A percentile compares a stretch with the other conserved stretches of the same genome.
phyloP scores from a whole-genome alignment of 1,140 invertebrate species.

The Drosophila nebulosa region DNA sequence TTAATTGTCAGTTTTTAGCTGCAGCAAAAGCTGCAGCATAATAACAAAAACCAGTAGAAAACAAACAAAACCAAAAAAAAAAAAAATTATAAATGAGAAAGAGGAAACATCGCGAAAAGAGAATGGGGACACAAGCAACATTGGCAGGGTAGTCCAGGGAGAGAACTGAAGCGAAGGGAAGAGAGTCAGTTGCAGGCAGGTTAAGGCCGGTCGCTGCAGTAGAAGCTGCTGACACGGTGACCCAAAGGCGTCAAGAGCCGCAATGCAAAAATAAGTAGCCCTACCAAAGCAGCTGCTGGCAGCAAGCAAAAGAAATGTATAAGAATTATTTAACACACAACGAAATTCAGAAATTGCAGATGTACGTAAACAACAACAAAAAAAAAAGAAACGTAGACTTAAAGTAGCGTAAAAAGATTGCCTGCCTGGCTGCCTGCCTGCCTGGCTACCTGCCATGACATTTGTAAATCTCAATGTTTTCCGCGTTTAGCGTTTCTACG shows the following conservation, averaged over 20 bases:
- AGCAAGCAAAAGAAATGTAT: slow-evolving; percentile 31
- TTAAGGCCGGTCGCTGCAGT: slow-evolving; percentile 27
- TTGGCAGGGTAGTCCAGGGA: slow-evolving; percentile 6
- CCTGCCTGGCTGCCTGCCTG: no score
- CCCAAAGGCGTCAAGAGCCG: slow-evolving; percentile 58
- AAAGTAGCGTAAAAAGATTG: neutral
- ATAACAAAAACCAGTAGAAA: slow-evolving; percentile 37
- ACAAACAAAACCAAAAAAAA: slow-evolving; percentile 10
- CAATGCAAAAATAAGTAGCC: slow-evolving; percentile 19
- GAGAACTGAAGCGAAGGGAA: slow-evolving; percentile 1
- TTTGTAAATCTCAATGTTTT: slow-evolving; percentile 27
- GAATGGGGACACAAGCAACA: slow-evolving; percentile 12
- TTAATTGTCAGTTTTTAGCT: slow-evolving; percentile 47
- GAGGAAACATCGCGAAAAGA: slow-evolving; percentile 7
- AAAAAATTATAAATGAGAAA: neutral
- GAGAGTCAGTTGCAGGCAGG: slow-evolving; percentile 4
- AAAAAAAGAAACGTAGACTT: neutral
- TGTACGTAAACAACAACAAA: no score
- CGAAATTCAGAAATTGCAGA: neutral
- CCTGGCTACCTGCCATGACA: neutral
- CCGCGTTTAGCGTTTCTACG: slow-evolving; percentile 38
- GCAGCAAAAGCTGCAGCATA: slow-evolving; percentile 48
- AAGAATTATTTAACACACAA: slow-evolving; percentile 17
- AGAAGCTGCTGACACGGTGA: slow-evolving; percentile 46
- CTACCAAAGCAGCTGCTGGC: neutral